Evolutionary conservation across 2,113 vertebrate species (phyloP), one percentile per base, ranked within the genome.

Genomic region (Ictidomys tridecemlineatus): DNA sequence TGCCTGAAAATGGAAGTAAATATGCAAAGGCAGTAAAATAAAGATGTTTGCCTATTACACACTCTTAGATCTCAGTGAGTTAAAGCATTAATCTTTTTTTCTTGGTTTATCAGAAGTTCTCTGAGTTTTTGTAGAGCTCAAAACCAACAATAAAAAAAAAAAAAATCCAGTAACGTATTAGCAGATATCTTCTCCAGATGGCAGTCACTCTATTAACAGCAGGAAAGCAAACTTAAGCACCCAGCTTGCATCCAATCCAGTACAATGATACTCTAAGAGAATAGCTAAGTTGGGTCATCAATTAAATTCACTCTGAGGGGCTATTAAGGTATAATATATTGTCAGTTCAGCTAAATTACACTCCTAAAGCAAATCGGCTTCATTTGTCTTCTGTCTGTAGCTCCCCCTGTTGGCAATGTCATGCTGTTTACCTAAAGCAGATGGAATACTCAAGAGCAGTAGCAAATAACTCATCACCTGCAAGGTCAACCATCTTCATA

Each of bases 361-460:
- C 37, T 94, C 83, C 79, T 87, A 80, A 89, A 61, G 74, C 92
- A 95, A 97, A 83, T 85, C 14, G 0, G 48, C 39, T 94, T 96
- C 94, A 97, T 97, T 96, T 96, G 51, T 97, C 95, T 97, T 65
- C 93, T 96, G 83, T 97, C 91, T 97, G 61, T 78, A 95, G 95
- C 97, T 97, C 97, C 96, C 97, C 89, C 97, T 98, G 96, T 97
- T 97, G 97, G 97, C 51, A 92, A 72, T 72, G 92, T 95, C 97
- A 95, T 32, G 87, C 93, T 96, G 95, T 87, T 89, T 93, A 87
- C 84, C 70, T 56, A 56, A 3, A 74, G 61, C 93, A 97, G 95
- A 93, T 85, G 72, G 92, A 96, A 65, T 18, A 79, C 63, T 42
- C 39, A 91, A 77, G 37, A 93, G 67, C 24, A 32, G 26, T 13